A percentile compares a stretch with the other conserved stretches of the same genome.
Conservation (phyloP, 2,797 vertebrate species). For the Argyrosomus regius region DNA sequence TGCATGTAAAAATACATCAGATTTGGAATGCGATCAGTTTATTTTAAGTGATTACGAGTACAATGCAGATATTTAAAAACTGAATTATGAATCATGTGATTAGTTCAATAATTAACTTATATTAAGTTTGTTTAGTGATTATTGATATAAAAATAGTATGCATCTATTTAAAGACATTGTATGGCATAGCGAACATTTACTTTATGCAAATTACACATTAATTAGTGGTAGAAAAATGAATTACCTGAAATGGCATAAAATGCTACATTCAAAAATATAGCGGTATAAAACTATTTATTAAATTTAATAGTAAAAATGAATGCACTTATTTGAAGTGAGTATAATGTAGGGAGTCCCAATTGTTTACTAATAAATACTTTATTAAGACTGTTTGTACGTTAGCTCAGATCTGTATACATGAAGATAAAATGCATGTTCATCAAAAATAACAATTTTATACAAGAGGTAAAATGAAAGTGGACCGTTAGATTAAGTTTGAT, state of each 20-base stretch:
- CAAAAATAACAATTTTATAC: neutral
- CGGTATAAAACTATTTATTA: slow-evolving; percentile 5
- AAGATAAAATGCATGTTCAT: neutral
- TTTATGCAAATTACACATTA: neutral
- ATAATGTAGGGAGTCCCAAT: neutral
- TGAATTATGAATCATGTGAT: neutral
- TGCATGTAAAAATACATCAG: slow-evolving; percentile 6
- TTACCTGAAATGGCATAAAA: neutral
- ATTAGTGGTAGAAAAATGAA: slow-evolving; percentile 10
- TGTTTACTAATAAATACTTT: neutral
- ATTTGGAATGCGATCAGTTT: neutral
- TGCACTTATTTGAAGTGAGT: neutral
- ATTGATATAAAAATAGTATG: neutral
- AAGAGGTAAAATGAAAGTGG: neutral
- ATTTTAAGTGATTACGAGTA: neutral
- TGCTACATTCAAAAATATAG: neutral
- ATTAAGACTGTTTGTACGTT: neutral
- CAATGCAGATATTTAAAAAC: neutral
- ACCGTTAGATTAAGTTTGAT: neutral
- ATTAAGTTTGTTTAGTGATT: neutral
- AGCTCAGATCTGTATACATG: too few relatives aligned
- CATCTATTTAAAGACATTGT: neutral
- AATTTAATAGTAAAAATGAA: neutral
- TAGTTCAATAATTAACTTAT: neutral
- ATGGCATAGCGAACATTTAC: neutral